These are phyloP conservation scores for Cirrhinus mrigala DNA, from an alignment of 2,797 vertebrate species.

Conservation along the genomic window DNA sequence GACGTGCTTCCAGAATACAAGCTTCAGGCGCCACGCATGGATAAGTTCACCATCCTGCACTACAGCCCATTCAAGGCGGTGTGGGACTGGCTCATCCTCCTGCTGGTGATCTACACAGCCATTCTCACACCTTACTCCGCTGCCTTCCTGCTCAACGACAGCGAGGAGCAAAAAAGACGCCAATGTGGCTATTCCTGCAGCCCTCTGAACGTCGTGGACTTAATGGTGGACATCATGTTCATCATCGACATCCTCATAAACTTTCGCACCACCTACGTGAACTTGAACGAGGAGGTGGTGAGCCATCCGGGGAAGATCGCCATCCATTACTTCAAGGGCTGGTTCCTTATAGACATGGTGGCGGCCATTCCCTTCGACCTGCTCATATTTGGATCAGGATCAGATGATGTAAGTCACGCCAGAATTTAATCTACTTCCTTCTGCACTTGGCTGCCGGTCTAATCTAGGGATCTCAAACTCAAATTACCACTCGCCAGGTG, in stretches of 20 bases:
- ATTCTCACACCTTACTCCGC: constrained; percentile 98
- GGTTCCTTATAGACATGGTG: constrained; percentile 99
- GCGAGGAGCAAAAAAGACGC: constrained; percentile 91
- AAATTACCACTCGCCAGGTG: constrained; percentile 46
- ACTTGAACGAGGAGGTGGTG: constrained; percentile 98
- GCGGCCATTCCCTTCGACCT: constrained; percentile 99
- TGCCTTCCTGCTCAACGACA: constrained; percentile 96
- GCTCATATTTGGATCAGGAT: constrained; percentile 98
- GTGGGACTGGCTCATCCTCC: constrained; percentile 98
- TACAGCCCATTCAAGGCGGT: constrained; percentile 99
- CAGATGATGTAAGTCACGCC: constrained; percentile 92
- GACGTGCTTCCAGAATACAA: constrained; percentile 98
- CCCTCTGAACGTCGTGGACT: constrained; percentile 95
- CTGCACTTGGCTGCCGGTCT: constrained; percentile 38
- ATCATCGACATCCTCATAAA: constrained; percentile 99
- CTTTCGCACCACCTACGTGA: constrained; percentile 99
- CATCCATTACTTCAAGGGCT: constrained; percentile 99
- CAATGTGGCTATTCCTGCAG: constrained; percentile 97
- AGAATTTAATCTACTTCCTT: constrained; percentile 50
- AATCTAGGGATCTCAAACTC: constrained; percentile 60
- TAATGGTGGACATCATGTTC: constrained; percentile 99
- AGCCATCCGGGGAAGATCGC: constrained; percentile 97
- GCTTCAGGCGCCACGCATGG: constrained; percentile 94
- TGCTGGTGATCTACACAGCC: constrained; percentile 97
- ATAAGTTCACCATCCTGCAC: constrained; percentile 98